A percentile compares a stretch with the other conserved stretches of the same genome.
phyloP scores from a whole-genome alignment of 2,797 vertebrate genomes.

The Protosalanx chinensis region DNA sequence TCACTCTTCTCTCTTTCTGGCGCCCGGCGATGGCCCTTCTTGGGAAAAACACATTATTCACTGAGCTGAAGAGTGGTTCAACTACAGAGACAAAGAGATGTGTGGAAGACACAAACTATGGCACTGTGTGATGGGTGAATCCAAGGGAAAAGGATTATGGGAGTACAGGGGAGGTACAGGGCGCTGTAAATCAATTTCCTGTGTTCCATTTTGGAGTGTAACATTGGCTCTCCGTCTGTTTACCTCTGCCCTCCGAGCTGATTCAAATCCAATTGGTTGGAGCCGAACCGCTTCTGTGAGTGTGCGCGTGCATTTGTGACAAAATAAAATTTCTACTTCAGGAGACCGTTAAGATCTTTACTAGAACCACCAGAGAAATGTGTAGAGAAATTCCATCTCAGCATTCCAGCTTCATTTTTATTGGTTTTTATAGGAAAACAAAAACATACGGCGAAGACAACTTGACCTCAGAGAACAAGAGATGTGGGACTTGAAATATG shows the following conservation, averaged over 20 bases:
- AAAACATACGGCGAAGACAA: conserved; percentile 8
- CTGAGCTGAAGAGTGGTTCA: neutral
- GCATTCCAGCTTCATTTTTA: too few relatives aligned
- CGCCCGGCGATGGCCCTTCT: neutral
- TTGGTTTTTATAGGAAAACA: neutral
- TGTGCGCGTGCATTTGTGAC: conserved; percentile 21
- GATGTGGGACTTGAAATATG: too few relatives aligned
- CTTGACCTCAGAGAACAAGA: neutral
- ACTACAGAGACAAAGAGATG: neutral
- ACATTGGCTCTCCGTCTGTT: conserved; percentile 53
- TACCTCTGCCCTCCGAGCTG: conserved; percentile 51
- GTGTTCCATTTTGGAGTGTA: conserved; percentile 47
- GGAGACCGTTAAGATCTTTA: conserved; percentile 3
- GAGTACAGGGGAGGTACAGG: conserved; percentile 36
- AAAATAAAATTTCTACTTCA: conserved; percentile 35
- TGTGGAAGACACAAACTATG: neutral
- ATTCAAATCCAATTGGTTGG: conserved; percentile 63
- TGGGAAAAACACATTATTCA: neutral
- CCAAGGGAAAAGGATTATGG: conserved; percentile 47
- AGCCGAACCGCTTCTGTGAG: conserved; percentile 17
- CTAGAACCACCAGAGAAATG: too few relatives aligned
- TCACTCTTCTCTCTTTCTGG: neutral
- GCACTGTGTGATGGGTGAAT: conserved; percentile 18
- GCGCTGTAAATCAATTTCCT: conserved; percentile 55
- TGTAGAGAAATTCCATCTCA: too few relatives aligned